phyloP scores from a whole-genome alignment of 2,888 invertebrate species.

The Allolobophora icterica region DNA sequence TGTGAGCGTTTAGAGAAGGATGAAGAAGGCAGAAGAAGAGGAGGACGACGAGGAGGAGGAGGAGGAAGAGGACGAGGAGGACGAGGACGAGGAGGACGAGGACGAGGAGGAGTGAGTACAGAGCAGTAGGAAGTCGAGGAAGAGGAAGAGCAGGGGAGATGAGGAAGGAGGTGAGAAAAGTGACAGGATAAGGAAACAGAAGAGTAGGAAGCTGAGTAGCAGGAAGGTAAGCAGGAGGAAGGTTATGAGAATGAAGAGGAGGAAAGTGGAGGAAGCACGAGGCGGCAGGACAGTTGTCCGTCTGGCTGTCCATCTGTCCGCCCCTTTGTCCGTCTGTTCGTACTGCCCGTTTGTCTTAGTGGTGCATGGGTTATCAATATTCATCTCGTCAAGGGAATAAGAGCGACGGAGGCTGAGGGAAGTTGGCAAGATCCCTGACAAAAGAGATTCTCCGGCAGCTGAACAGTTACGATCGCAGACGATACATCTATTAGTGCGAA shows the following conservation, averaged over 20 bases:
- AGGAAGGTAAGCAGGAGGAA: background rate
- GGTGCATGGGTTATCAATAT: conserved; percentile 17
- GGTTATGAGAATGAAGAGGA: background rate
- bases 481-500: conserved; percentile 17
- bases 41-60: no score
- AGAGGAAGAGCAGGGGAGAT: no score
- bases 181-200: no score
- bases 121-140: no score
- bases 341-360: background rate
- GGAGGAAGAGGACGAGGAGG: no score
- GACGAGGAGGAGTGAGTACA: no score
- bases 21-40: background rate
- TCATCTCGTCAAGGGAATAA: background rate
- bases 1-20: background rate
- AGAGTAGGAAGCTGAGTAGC: no score
- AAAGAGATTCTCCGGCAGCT: conserved; percentile 7
- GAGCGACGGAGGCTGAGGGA: background rate
- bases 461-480: background rate
- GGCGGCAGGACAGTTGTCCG: background rate
- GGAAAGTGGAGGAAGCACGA: background rate
- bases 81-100: no score
- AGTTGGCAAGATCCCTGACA: conserved; percentile 4
- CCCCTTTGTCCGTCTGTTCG: background rate
- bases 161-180: no score
- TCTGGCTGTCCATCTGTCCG: background rate